Evolutionary conservation across 2,888 invertebrate genomes (phyloP).

Genomic region (Heliconius ethilla): DNA sequence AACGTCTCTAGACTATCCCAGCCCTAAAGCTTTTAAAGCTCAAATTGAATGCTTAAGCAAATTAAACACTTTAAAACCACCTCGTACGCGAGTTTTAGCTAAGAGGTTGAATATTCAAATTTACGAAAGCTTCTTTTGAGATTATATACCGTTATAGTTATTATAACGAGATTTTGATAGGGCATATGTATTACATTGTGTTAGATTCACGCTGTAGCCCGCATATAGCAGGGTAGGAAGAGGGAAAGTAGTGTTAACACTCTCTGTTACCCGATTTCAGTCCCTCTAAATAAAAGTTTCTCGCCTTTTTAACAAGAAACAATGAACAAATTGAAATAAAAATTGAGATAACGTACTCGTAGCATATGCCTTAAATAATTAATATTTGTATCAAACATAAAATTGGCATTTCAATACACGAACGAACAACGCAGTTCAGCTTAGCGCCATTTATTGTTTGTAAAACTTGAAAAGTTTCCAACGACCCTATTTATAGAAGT

Average conservation of each 20-base stretch:
- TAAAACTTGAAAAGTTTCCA: constrained; percentile 19
- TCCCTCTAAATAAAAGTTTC: no score
- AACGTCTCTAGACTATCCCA: not conserved
- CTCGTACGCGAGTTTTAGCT: constrained; percentile 17
- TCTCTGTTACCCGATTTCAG: no score
- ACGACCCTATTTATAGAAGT: constrained; percentile 11
- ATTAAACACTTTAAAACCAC: constrained; percentile 20
- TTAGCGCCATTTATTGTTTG: constrained; percentile 11
- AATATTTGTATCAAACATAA: not conserved
- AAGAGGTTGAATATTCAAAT: constrained; percentile 22
- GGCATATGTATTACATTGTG: not conserved
- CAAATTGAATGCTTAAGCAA: constrained; percentile 18
- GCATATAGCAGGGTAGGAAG: not conserved
- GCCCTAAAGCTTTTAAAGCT: constrained; percentile 6
- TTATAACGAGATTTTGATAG: not conserved
- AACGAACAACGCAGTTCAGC: constrained; percentile 13
- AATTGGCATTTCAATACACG: constrained; percentile 7
- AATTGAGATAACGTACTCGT: no score
- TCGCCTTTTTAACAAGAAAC: no score
- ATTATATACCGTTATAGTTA: not conserved
- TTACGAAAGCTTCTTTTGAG: not conserved
- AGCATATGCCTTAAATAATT: no score
- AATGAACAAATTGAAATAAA: no score
- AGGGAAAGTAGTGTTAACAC: not conserved
- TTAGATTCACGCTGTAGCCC: not conserved